These are phyloP conservation scores for Tylochromis polylepis DNA, from an alignment of 2,113 vertebrate genomes.

Conservation along the genomic window DNA sequence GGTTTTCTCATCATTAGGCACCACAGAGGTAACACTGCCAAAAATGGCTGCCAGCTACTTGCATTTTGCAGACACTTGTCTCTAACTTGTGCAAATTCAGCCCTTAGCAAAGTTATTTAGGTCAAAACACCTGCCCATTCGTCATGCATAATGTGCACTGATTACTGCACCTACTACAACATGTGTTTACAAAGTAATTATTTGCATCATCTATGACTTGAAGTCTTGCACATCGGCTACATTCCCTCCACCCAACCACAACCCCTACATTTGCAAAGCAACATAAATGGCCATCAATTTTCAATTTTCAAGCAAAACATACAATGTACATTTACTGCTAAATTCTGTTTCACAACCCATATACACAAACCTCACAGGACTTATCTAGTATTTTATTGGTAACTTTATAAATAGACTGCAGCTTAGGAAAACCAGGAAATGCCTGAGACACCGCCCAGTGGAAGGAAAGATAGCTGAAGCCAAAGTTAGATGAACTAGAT, in stretches of 20 bases:
- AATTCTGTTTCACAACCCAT: neutral
- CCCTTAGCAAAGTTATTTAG: neutral
- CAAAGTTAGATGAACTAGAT: neutral
- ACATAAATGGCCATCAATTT: neutral
- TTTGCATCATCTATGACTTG: neutral
- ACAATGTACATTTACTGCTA: neutral
- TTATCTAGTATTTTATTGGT: neutral
- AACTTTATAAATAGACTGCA: neutral
- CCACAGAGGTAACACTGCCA: fast-evolving
- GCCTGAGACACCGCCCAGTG: neutral
- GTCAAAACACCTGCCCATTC: fast-evolving
- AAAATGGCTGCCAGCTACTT: neutral
- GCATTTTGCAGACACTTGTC: neutral
- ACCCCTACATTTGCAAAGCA: neutral
- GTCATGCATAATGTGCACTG: neutral
- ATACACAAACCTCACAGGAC: neutral
- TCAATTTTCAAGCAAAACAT: neutral
- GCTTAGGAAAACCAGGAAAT: neutral
- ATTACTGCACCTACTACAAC: neutral
- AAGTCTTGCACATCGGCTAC: neutral
- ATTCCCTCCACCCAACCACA: neutral
- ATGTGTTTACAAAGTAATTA: neutral
- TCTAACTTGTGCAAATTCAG: neutral
- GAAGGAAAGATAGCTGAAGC: neutral
- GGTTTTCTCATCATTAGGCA: neutral